Conservation (phyloP, 2,888 invertebrate species). For the Digitonthophagus gazella region DNA sequence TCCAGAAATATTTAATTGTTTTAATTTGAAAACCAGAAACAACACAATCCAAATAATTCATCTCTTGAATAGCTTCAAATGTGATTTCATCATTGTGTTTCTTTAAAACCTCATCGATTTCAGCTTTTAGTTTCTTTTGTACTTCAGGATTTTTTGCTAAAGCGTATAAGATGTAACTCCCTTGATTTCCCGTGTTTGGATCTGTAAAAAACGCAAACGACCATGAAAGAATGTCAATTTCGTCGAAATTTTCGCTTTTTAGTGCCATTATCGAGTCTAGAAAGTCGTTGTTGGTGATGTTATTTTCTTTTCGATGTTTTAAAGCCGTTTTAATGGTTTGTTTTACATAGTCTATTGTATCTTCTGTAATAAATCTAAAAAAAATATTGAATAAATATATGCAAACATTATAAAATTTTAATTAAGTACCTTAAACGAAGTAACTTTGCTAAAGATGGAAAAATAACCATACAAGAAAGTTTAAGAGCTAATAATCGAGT, state of each 20-base stretch:
- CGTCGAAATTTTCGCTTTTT: slow-evolving; percentile 31
- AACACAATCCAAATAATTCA: slow-evolving; percentile 52
- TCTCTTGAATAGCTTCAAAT: slow-evolving; percentile 49
- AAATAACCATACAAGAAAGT: slow-evolving; percentile 26
- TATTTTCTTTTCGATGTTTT: slow-evolving; percentile 45
- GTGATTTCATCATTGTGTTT: slow-evolving; percentile 44
- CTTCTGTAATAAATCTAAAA: slow-evolving; percentile 34
- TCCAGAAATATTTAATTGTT: not conserved
- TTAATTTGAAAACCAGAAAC: slow-evolving; percentile 38
- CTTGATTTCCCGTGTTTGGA: slow-evolving; percentile 51
- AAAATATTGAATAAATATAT: too few species aligned
- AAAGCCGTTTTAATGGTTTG: slow-evolving; percentile 44
- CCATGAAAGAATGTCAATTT: slow-evolving; percentile 45
- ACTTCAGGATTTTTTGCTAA: slow-evolving; percentile 48
- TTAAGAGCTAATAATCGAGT: slow-evolving; percentile 32
- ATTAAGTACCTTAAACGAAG: slow-evolving; percentile 31
- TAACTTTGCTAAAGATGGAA: slow-evolving; percentile 31
- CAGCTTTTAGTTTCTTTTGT: slow-evolving; percentile 48
- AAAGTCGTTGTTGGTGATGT: slow-evolving; percentile 49
- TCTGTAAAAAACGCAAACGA: slow-evolving; percentile 51
- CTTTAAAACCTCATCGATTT: slow-evolving; percentile 43
- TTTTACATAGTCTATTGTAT: slow-evolving; percentile 43
- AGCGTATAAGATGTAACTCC: slow-evolving; percentile 47
- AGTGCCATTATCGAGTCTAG: slow-evolving; percentile 47
- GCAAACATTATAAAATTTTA: too few species aligned